Evolutionary conservation across 2,888 invertebrate genomes (phyloP).

Genomic region (Lampropteryx suffumata): DNA sequence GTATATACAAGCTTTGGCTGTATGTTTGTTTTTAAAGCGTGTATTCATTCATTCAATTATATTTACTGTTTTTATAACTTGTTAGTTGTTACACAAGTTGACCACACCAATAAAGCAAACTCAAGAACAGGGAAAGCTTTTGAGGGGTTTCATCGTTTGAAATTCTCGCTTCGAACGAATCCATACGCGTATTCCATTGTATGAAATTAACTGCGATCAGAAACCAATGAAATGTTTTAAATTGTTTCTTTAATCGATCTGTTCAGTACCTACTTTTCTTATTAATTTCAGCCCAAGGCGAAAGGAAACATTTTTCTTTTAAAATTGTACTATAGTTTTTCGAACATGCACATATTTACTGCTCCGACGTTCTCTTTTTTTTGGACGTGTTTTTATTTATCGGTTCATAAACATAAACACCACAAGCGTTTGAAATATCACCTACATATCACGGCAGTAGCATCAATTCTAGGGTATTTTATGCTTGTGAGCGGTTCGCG

Average conservation of each 20-base stretch:
- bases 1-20: too few species aligned
- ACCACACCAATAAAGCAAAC: too few species aligned
- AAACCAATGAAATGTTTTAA: slow-evolving; percentile 41
- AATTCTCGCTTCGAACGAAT: slow-evolving; percentile 39
- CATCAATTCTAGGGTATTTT: slow-evolving; percentile 47
- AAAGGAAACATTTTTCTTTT: too few species aligned
- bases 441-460: slow-evolving; percentile 29
- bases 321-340: too few species aligned
- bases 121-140: slow-evolving; percentile 2
- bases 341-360: not conserved
- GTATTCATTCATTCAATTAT: too few species aligned
- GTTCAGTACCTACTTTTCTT: not conserved
- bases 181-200: slow-evolving; percentile 42
- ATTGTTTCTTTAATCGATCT: slow-evolving; percentile 11
- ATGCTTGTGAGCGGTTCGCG: slow-evolving; percentile 50
- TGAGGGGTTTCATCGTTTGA: slow-evolving; percentile 36
- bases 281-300: too few species aligned
- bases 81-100: too few species aligned
- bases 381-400: not conserved
- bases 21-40: too few species aligned
- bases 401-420: slow-evolving; percentile 18
- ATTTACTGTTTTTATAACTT: too few species aligned
- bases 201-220: slow-evolving; percentile 40
- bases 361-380: slow-evolving; percentile 12
- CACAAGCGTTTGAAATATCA: slow-evolving; percentile 35